phyloP scores from a whole-genome alignment of 2,888 invertebrate genomes.

The Latheticus oryzae region DNA sequence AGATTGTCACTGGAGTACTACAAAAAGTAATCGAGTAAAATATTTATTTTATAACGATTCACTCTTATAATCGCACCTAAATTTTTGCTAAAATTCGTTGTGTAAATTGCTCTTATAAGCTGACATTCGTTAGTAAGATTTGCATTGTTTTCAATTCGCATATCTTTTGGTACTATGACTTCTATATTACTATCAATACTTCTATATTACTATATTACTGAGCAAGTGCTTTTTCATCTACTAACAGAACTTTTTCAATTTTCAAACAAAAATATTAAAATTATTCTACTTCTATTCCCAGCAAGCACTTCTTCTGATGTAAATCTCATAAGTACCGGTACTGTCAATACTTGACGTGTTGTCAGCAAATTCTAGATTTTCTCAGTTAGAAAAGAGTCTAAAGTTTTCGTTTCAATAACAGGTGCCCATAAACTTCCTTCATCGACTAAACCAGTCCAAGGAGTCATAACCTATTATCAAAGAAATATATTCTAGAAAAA shows the following conservation, averaged over 20 bases:
- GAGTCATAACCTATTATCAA: background rate
- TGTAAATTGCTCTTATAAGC: slow-evolving; percentile 31
- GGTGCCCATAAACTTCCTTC: slow-evolving; percentile 11
- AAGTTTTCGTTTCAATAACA: slow-evolving; percentile 17
- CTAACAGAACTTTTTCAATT: background rate
- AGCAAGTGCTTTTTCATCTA: slow-evolving; percentile 6
- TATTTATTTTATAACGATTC: background rate
- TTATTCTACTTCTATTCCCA: background rate
- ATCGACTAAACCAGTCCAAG: background rate
- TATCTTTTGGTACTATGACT: slow-evolving; percentile 33
- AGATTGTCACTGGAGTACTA: slow-evolving; percentile 35
- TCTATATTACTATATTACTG: background rate
- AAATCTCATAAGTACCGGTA: slow-evolving; percentile 50
- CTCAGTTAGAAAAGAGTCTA: slow-evolving; percentile 47
- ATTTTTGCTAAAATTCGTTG: slow-evolving; percentile 23
- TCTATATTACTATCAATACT: slow-evolving; percentile 25
- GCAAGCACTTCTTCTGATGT: slow-evolving; percentile 47
- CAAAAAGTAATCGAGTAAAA: slow-evolving; percentile 10
- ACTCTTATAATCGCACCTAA: slow-evolving; percentile 34
- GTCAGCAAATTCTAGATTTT: slow-evolving; percentile 44
- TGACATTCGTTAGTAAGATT: slow-evolving; percentile 14
- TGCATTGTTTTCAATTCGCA: slow-evolving; percentile 27
- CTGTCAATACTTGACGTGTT: slow-evolving; percentile 45
- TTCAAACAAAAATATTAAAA: background rate
- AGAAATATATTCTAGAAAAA: background rate